Conservation (phyloP, 2,797 vertebrate species). For the Danionella dracula region DNA sequence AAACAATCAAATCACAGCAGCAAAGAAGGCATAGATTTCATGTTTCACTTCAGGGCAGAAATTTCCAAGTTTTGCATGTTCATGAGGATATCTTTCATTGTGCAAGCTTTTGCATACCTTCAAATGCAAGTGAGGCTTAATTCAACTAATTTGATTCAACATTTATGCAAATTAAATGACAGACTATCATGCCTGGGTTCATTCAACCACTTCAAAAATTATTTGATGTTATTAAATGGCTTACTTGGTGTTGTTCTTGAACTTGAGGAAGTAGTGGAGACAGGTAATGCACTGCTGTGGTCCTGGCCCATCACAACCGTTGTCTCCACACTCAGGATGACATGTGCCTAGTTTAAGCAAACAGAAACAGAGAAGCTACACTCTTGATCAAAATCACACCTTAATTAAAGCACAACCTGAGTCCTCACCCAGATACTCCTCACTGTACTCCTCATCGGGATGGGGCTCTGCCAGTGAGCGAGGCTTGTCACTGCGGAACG, state of each 20-base stretch:
- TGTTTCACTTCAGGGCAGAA: no score
- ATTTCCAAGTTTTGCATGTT: no score
- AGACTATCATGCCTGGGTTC: no score
- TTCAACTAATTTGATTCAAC: no score
- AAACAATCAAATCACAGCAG: no score
- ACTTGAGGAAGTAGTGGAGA: constrained; percentile 95
- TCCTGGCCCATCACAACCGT: constrained; percentile 92
- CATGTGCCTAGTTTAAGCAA: constrained; percentile 75
- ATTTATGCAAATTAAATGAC: no score
- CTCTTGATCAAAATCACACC: neutral
- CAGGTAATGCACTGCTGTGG: constrained; percentile 96
- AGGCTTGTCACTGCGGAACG: constrained; percentile 75
- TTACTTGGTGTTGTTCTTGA: constrained; percentile 96
- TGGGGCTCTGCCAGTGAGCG: constrained; percentile 71
- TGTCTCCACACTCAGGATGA: constrained; percentile 90
- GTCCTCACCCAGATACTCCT: constrained; percentile 71
- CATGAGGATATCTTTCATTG: no score
- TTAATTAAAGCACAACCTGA: neutral
- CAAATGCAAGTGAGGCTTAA: no score
- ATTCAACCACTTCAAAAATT: no score
- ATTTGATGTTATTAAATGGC: no score
- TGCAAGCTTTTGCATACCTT: no score
- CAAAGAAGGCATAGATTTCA: no score
- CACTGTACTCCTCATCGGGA: constrained; percentile 62
- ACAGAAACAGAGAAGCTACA: constrained; percentile 14